These are phyloP conservation scores for Limnephilus marmoratus DNA, from an alignment of 2,888 invertebrate species.

Conservation along the genomic window DNA sequence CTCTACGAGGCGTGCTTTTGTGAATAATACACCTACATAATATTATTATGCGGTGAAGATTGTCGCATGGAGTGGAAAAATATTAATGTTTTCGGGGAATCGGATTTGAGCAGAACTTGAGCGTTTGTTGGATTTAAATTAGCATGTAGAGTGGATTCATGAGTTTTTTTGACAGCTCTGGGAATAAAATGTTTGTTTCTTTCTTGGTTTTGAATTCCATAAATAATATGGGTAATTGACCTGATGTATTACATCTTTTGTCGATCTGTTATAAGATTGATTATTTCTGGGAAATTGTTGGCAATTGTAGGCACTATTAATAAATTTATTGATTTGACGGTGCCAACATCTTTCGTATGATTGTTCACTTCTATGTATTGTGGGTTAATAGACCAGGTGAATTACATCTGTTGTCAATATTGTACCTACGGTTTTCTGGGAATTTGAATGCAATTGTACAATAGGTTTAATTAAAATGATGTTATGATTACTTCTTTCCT, in stretches of 20 bases:
- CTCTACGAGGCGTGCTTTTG: background rate
- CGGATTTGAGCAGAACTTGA: background rate
- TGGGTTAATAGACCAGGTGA: too few species aligned
- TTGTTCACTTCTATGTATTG: too few species aligned
- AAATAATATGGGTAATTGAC: background rate
- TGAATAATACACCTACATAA: background rate
- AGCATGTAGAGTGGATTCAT: background rate
- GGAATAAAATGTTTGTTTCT: background rate
- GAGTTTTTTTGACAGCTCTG: background rate
- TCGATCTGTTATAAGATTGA: background rate
- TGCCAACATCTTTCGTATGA: too few species aligned
- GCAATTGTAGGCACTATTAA: background rate
- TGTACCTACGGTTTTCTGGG: too few species aligned
- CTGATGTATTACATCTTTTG: background rate
- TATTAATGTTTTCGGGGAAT: background rate
- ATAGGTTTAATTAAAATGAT: too few species aligned
- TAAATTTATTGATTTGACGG: too few species aligned
- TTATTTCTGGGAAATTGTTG: background rate
- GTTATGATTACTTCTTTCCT: too few species aligned
- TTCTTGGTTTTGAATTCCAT: background rate
- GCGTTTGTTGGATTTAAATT: background rate
- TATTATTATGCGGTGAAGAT: background rate
- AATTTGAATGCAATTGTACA: too few species aligned
- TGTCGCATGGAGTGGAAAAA: constrained; percentile 13
- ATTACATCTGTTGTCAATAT: too few species aligned